Percentiles rank a stretch among this genome's conserved stretches.
Evolutionary conservation across 2,113 vertebrate species (phyloP).

Genomic region (Probosciger aterrimus): DNA sequence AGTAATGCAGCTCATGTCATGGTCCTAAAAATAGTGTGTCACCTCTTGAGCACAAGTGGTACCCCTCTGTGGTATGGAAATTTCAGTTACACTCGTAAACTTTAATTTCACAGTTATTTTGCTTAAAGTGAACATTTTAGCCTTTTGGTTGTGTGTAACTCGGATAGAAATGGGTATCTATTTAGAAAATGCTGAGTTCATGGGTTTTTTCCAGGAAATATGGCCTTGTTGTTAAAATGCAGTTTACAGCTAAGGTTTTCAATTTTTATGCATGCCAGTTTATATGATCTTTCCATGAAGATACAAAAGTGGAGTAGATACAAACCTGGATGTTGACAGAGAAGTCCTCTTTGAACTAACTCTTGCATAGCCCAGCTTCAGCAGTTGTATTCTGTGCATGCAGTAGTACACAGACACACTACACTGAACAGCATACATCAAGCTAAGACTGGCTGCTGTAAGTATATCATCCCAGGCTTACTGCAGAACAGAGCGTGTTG

Average conservation of each 20-base stretch:
- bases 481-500: rapidly evolving
- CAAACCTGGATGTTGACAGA: neutral
- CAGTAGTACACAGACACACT: rapidly evolving
- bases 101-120: neutral
- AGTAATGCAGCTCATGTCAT: constrained; percentile 19
- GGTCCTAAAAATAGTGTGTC: constrained; percentile 30
- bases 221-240: neutral
- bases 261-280: neutral
- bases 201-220: neutral
- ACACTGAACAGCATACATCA: neutral
- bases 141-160: neutral
- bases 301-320: neutral
- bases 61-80: neutral
- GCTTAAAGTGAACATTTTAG: neutral
- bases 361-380: neutral
- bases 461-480: neutral
- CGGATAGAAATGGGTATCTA: neutral
- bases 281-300: neutral
- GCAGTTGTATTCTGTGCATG: neutral
- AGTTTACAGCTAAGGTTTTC: neutral
- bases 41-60: constrained; percentile 26
- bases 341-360: neutral
- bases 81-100: neutral
- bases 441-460: neutral
- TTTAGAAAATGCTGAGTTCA: neutral